Evolutionary conservation across 2,113 vertebrate genomes (phyloP).

Genomic region (Anolis sagrei): DNA sequence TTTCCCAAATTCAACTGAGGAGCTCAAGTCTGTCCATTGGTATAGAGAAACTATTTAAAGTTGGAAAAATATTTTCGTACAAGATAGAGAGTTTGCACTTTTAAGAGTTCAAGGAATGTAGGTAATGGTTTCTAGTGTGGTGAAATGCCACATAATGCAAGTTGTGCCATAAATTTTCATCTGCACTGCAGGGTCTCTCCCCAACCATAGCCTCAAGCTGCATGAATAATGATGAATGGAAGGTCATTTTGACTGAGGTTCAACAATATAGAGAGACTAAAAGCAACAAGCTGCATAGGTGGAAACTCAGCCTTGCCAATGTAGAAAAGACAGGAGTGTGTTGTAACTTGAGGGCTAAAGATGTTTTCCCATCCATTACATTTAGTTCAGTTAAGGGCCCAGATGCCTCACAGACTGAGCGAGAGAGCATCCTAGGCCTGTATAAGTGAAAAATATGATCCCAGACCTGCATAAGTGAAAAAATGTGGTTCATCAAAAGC

Average conservation of each 20-base stretch:
- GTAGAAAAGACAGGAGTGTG: not conserved
- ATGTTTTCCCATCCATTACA: not conserved
- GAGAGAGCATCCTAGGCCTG: constrained; percentile 78
- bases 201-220: not conserved
- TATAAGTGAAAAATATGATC: constrained; percentile 70
- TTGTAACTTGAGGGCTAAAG: not conserved
- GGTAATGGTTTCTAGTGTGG: too few relatives aligned
- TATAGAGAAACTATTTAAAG: not conserved
- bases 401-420: not conserved
- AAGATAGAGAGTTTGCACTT: not conserved
- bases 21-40: not conserved
- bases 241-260: not conserved
- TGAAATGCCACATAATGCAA: not conserved
- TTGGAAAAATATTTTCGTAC: not conserved
- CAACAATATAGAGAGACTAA: not conserved
- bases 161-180: not conserved
- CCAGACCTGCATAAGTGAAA: constrained; percentile 87
- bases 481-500: constrained; percentile 85
- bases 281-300: not conserved
- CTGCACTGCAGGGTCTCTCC: not conserved
- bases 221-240: not conserved
- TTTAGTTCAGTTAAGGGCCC: not conserved
- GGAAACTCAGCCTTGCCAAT: not conserved
- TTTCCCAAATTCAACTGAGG: not conserved
- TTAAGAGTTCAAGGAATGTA: not conserved